A percentile compares a stretch with the other conserved stretches of the same genome.
Evolutionary conservation across 2,113 vertebrate species (phyloP).

Genomic region (Cololabis saira): DNA sequence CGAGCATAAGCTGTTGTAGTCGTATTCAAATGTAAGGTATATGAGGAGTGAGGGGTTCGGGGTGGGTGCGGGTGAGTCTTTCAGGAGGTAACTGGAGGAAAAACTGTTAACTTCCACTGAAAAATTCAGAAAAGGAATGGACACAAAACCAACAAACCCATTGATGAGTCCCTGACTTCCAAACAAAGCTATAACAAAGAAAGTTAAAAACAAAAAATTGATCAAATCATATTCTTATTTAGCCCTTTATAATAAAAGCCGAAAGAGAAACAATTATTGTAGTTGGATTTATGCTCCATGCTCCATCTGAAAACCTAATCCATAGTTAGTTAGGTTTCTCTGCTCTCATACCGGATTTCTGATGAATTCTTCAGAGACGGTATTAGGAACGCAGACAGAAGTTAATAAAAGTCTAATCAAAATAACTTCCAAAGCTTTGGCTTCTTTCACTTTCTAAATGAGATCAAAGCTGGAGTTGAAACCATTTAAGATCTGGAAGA

Average conservation of each 20-base stretch:
- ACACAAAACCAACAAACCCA: too few species aligned
- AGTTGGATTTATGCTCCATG: constrained; percentile 9
- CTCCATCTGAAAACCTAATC: constrained; percentile 13
- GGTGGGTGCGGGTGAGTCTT: too few species aligned
- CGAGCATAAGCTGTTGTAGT: too few species aligned
- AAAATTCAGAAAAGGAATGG: too few species aligned
- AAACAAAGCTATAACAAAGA: neutral
- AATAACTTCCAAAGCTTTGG: constrained; percentile 82
- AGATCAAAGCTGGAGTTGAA: constrained; percentile 82
- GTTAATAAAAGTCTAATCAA: constrained; percentile 81
- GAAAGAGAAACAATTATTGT: constrained; percentile 11
- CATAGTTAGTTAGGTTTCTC: constrained; percentile 38
- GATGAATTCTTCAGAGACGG: constrained; percentile 72
- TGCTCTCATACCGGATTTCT: constrained; percentile 50
- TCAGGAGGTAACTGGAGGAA: too few species aligned
- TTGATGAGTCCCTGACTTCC: neutral
- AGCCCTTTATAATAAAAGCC: neutral
- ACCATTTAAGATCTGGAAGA: constrained; percentile 79
- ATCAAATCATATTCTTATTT: too few species aligned
- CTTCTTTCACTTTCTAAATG: constrained; percentile 77
- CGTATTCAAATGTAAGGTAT: too few species aligned
- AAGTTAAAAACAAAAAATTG: neutral
- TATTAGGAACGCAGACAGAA: constrained; percentile 63
- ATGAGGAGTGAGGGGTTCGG: too few species aligned
- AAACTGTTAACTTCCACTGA: too few species aligned